Percentiles rank a stretch among this genome's conserved stretches.
Conservation (phyloP, 2,888 invertebrate genomes). For the Phragmatobia fuliginosa region DNA sequence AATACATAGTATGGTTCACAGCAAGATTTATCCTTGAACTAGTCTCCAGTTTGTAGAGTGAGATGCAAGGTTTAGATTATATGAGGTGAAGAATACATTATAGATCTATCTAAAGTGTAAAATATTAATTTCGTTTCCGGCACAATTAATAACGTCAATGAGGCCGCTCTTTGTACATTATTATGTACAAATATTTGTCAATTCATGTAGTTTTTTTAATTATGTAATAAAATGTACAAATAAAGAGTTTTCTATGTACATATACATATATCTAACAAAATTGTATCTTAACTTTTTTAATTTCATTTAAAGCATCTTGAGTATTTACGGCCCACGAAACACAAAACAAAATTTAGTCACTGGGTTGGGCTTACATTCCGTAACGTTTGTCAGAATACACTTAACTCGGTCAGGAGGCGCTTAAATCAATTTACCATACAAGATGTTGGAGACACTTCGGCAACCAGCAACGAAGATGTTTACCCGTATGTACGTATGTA, state of each 20-base stretch:
- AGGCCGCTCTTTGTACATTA: too few relatives aligned
- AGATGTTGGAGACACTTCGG: slow-evolving; percentile 77
- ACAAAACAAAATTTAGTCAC: slow-evolving; percentile 77
- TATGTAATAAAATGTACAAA: too few relatives aligned
- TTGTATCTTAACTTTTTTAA: too few relatives aligned
- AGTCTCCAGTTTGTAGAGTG: slow-evolving; percentile 5
- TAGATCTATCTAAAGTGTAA: too few relatives aligned
- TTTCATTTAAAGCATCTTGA: too few relatives aligned
- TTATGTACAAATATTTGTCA: too few relatives aligned
- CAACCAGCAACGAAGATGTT: slow-evolving; percentile 73
- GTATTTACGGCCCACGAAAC: slow-evolving; percentile 62
- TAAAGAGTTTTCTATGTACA: too few relatives aligned
- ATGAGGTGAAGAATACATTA: too few relatives aligned
- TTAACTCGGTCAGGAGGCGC: slow-evolving; percentile 83
- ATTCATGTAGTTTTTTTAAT: too few relatives aligned
- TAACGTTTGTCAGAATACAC: slow-evolving; percentile 84
- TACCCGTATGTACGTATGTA: slow-evolving; percentile 78
- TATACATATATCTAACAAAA: too few relatives aligned
- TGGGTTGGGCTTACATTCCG: slow-evolving; percentile 76
- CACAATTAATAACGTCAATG: background rate
- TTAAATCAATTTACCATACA: slow-evolving; percentile 86
- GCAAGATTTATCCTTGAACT: slow-evolving; percentile 17
- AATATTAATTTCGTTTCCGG: background rate
- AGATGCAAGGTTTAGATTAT: background rate
- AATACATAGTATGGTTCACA: slow-evolving; percentile 17